phyloP scores from a whole-genome alignment of 2,797 vertebrate genomes.

The Sebastes iracundus region DNA sequence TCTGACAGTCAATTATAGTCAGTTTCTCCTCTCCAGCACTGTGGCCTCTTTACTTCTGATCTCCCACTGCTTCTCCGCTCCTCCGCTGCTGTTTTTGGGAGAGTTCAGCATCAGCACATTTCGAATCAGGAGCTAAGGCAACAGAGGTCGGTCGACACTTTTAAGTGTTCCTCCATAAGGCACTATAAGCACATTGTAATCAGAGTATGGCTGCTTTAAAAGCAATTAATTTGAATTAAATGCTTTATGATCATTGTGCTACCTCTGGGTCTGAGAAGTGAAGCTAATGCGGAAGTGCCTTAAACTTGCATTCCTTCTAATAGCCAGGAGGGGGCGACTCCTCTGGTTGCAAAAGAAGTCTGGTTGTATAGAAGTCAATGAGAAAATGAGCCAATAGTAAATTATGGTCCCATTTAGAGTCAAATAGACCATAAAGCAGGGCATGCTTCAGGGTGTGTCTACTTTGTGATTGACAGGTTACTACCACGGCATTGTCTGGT shows the following conservation, averaged over 20 bases:
- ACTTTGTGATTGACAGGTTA: no score
- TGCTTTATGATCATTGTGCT: background rate
- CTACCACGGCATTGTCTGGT: no score
- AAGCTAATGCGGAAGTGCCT: background rate
- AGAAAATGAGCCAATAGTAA: no score
- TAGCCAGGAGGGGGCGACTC: background rate
- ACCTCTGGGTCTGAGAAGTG: background rate
- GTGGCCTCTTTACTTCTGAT: conserved; percentile 53
- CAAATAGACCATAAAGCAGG: no score
- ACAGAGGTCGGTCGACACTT: background rate
- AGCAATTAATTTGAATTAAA: background rate
- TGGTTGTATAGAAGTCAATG: no score
- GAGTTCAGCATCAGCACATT: conserved; percentile 49
- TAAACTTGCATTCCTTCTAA: background rate
- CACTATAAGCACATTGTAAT: background rate
- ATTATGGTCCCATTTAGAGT: no score
- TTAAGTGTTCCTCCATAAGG: background rate
- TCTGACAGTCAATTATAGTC: conserved; percentile 68
- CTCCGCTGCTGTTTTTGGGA: conserved; percentile 27
- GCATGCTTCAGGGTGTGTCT: no score
- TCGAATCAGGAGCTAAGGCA: conserved; percentile 7
- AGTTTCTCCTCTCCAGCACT: conserved; percentile 36
- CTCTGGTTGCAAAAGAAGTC: no score
- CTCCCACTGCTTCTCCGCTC: conserved; percentile 16
- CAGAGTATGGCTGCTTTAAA: background rate